phyloP scores from a whole-genome alignment of 2,888 invertebrate genomes.

The Neocrepidodera transversa region DNA sequence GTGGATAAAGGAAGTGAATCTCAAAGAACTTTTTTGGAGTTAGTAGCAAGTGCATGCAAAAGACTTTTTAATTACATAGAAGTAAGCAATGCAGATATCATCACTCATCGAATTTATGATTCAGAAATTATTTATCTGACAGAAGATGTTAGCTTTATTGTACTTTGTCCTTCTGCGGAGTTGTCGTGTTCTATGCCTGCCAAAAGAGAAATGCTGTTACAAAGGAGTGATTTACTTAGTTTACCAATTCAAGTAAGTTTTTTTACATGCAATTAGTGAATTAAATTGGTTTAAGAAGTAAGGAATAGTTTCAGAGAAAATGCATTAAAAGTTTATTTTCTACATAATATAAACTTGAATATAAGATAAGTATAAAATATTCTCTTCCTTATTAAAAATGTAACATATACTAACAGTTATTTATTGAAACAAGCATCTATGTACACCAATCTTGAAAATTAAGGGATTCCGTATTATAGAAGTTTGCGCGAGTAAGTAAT shows the following conservation, averaged over 20 bases:
- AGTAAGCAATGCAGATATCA: constrained; percentile 72
- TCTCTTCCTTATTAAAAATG: too few relatives aligned
- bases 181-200: constrained; percentile 91
- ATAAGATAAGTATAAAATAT: too few relatives aligned
- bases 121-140: constrained; percentile 93
- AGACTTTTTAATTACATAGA: constrained; percentile 83
- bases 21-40: constrained; percentile 80
- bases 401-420: too few relatives aligned
- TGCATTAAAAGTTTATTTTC: too few relatives aligned
- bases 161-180: constrained; percentile 91
- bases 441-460: too few relatives aligned
- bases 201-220: constrained; percentile 82
- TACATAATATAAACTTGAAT: too few relatives aligned
- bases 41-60: constrained; percentile 76
- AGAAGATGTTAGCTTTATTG: constrained; percentile 87
- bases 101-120: constrained; percentile 85
- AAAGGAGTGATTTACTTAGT: constrained; percentile 84
- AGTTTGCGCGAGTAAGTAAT: too few relatives aligned
- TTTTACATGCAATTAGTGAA: too few relatives aligned
- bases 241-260: constrained; percentile 72
- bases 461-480: too few relatives aligned
- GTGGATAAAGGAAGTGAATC: constrained; percentile 72
- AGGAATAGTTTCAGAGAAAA: too few relatives aligned
- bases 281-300: too few relatives aligned
- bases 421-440: too few relatives aligned